Base-by-base conservation (phyloP, 2,888 invertebrate genomes). In the Tenthredo scrophulariae region DNA sequence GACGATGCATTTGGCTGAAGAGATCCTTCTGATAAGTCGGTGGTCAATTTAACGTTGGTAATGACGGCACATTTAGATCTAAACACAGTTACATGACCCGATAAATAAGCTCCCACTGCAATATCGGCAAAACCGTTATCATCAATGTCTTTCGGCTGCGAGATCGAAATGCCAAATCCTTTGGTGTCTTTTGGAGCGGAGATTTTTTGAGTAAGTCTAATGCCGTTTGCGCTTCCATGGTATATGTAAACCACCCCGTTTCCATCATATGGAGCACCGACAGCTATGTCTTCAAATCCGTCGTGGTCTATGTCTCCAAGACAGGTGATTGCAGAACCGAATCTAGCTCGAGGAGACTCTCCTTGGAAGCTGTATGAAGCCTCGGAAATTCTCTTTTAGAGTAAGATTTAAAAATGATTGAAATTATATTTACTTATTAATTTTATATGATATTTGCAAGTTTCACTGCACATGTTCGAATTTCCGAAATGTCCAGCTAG, bases 241-340 rank as follows among this genome's bases (percentile, higher is more conserved):
- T 89, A 93, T 26, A 93, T 89, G 70, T 91, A 92, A 43, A 93
- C 86, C 0, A 89, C 91, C 1, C 93, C 93, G 33, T 88, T 89
- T 33, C 88, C 86, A 10, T 43, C 46, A 84, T 91, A 91, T 0
- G 92, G 92, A 10, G 93, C 93, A 13, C 92, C 92, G 2, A 93
- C 89, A 2, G 92, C 91, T 33, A 93, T 86, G 74, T 93, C 93
- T 67, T 83, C 87, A 86, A 90, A 95, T 6, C 95, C 95, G 91
- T 96, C 96, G 86, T 93, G 92, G 91, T 96, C 95, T 72, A 96
- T 93, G 90, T 96, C 96, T 5, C 95, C 93, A 2, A 93, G 94
- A 37, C 94, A 94, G 10, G 95, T 93, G 26, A 96, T 87, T 0
- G 95, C 91, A 84, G 94, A 91, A 46, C 96, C 96, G 91, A 96